A percentile compares a stretch with the other conserved stretches of the same genome.
phyloP scores from a whole-genome alignment of 2,797 vertebrate genomes.

The Champsocephalus gunnari region DNA sequence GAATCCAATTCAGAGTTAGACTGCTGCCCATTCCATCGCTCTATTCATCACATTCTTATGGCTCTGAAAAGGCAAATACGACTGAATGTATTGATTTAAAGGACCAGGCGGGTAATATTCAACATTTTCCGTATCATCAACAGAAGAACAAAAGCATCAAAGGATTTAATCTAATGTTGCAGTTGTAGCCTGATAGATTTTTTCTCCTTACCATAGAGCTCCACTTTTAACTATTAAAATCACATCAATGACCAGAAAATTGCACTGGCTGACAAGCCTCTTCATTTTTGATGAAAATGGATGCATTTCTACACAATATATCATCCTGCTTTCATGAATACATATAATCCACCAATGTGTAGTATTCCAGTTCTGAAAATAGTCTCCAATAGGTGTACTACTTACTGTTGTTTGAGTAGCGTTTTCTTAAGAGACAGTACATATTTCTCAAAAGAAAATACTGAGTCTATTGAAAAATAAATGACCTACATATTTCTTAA shows the following conservation, averaged over 20 bases:
- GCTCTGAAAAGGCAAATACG: constrained; percentile 49
- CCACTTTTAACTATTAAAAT: neutral
- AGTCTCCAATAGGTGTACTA: neutral
- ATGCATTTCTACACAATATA: neutral
- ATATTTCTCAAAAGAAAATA: no score
- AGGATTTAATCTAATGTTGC: constrained; percentile 2
- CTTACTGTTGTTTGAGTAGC: neutral
- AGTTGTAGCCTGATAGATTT: neutral
- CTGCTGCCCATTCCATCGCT: constrained; percentile 51
- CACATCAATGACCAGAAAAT: neutral
- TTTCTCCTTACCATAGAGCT: neutral
- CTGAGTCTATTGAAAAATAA: no score
- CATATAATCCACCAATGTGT: neutral
- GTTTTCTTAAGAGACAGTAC: no score
- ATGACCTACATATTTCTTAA: no score
- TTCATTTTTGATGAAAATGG: neutral
- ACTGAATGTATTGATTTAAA: constrained; percentile 56
- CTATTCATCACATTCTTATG: constrained; percentile 59
- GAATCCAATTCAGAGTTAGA: constrained; percentile 70
- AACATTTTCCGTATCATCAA: constrained; percentile 27
- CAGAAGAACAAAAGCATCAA: constrained; percentile 38
- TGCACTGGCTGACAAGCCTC: neutral
- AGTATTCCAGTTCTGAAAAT: neutral
- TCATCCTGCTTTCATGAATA: neutral
- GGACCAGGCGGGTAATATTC: constrained; percentile 31